Conservation (phyloP, 2,888 invertebrate species). For the Andrena minutula region DNA sequence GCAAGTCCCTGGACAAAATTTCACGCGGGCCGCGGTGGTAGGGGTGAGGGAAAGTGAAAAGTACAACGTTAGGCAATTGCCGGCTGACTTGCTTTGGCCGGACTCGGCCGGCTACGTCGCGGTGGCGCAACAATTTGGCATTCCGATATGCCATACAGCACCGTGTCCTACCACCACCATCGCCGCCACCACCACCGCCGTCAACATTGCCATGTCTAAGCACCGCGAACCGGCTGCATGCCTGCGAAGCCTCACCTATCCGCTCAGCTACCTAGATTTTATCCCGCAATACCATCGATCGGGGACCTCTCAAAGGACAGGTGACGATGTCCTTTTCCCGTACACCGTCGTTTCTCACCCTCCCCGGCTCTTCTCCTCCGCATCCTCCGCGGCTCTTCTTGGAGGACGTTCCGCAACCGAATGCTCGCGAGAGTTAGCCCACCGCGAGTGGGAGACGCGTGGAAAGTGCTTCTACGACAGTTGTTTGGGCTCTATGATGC, state of each 20-base stretch:
- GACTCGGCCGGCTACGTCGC: conserved; percentile 73
- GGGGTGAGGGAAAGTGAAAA: conserved; percentile 81
- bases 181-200: conserved; percentile 28
- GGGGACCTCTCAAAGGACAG: conserved; percentile 28
- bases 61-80: conserved; percentile 79
- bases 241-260: conserved; percentile 66
- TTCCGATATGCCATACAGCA: conserved; percentile 76
- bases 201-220: conserved; percentile 9
- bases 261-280: conserved; percentile 45
- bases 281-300: conserved; percentile 57
- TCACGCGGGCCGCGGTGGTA: conserved; percentile 54
- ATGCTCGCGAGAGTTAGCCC: background rate
- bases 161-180: conserved; percentile 32
- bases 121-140: conserved; percentile 83
- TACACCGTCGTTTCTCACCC: background rate
- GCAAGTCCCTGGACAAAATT: conserved; percentile 68
- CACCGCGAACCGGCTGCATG: conserved; percentile 56
- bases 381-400: background rate
- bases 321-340: conserved; percentile 7
- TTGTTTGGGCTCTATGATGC: background rate
- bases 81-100: conserved; percentile 72
- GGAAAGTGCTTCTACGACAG: background rate
- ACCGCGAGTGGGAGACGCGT: background rate
- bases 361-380: background rate
- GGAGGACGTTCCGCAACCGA: conserved; percentile 36